Base-by-base conservation (phyloP, 2,888 invertebrate genomes). In the Agrotis puta region DNA sequence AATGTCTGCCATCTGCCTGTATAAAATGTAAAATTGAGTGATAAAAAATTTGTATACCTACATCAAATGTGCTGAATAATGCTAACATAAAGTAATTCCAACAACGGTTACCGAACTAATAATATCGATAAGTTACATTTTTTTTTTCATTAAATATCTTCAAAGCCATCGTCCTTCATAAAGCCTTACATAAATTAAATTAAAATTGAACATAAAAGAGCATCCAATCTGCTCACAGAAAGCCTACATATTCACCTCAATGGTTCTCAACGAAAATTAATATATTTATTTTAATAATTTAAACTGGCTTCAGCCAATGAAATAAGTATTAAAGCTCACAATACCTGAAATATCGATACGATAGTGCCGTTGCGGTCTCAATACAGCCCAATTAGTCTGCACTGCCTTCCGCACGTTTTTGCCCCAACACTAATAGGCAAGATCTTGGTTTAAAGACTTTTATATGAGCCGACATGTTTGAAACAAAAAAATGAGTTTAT, bases 381-480 rank as follows among this genome's bases (percentile, higher is more conserved):
- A 93, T 94, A 92, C 92, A 87, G 90, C 89, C 94, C 94, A 94
- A 94, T 94, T 94, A 94, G 94, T 92, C 91, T 86, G 88, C 84
- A 83, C 91, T 91, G 92, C 93, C 93, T 94, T 94, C 94, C 94
- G 94, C 94, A 94, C 94, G 94, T 93, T 94, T 94, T 94, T 94
- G 93, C 93, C 90, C 91, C 87, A 88, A 90, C 93, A 89, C 94
- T 93, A 94, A 94, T 94, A 93, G 93, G 93, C 93, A 91, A 92
- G 92, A 91, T 92, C 91, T 91, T 88, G 84, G 81, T 81, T 86
- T 81, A 78, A 87, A 88, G 87, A 87, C 89, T 81, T 93, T 93
- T 93, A 93, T 86, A 92, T 68, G 51, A 58, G 6, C 56, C 84
- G 84, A 59, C 68, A 58, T 82, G 70, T 79, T 74, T 73, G 61